Base-by-base conservation (phyloP, 2,888 invertebrate species). In the Anodontia alba region DNA sequence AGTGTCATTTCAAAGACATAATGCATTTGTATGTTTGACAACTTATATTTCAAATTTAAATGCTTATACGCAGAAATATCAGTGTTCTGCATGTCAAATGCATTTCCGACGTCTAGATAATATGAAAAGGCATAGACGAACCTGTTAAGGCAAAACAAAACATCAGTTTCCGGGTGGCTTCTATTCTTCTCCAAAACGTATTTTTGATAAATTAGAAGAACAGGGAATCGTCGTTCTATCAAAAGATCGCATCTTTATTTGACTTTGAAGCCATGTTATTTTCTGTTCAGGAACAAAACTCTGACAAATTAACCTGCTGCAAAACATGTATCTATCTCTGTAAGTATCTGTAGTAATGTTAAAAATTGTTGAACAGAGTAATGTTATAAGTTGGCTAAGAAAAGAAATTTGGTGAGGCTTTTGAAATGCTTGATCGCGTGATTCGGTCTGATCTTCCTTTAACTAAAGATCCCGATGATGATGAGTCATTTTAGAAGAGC, bases 321-420 rank as follows among this genome's bases (percentile, higher is more conserved):
- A 7, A 5, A 67, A 46, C 80, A 80, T 31, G 33, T 46, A 5
- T 75, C 81, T 10, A 72, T 81, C n/a, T 78, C 72, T 5, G 78
- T 76, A n/a, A 73, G 80, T 26, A 54, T 78, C 1, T 80, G 77
- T 33, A 72, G 67, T 36, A 83, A 85, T 46, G 77, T 85, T 8
- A 69, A 73, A 17, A 78, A 29, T 3, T 57, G 23, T 51, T 15
- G 20, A 51, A 12, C 51, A 5, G 20, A 51, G 5, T 15, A 51
- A 51, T 15, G 51, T 51, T 51, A 51, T 51, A 5, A 51, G 23
- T 23, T 51, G 17, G 51, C 51, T n/a, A n/a, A 17, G 20, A 51
- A 54, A 26, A n/a, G 29, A 54, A 54, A 54, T 54, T 54, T 29
- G 2, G 26, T 12, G 54, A 54, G 29, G 15, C 26, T 54, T 54